Conservation (phyloP, 2,797 vertebrate species). For the Acanthopagrus latus region DNA sequence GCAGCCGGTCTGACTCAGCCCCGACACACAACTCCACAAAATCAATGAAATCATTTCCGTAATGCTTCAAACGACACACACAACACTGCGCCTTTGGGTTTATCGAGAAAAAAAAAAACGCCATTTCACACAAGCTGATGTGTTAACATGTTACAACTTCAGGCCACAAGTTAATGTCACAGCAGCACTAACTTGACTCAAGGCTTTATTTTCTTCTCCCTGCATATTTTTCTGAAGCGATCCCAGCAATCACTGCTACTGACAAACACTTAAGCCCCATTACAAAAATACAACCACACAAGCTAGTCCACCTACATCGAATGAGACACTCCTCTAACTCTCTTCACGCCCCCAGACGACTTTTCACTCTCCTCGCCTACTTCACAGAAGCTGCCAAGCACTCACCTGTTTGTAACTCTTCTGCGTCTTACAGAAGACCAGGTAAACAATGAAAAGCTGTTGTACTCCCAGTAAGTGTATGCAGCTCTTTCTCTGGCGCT, state of each 20-base stretch:
- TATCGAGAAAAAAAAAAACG: not conserved
- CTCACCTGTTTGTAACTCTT: constrained; percentile 77
- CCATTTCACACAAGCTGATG: constrained; percentile 6
- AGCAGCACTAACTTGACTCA: constrained; percentile 8
- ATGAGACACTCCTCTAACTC: not conserved
- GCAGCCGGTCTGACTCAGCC: constrained; percentile 14
- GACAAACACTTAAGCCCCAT: not conserved
- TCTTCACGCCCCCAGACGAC: rapidly evolving
- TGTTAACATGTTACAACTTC: not conserved
- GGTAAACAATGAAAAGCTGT: constrained; percentile 23
- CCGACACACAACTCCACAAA: constrained; percentile 1
- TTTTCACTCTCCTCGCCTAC: not conserved
- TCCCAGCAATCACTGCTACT: not conserved
- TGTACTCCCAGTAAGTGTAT: constrained; percentile 32
- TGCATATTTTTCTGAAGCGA: not conserved
- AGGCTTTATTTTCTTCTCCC: not conserved
- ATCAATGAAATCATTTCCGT: not conserved
- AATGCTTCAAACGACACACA: not conserved
- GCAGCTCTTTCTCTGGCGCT: constrained; percentile 30
- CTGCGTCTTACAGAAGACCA: constrained; percentile 75
- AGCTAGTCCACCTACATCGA: not conserved
- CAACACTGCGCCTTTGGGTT: not conserved
- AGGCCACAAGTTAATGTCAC: constrained; percentile 10
- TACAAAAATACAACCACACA: too few species aligned
- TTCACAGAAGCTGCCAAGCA: not conserved